Evolutionary conservation across 1,140 invertebrate genomes (phyloP), one percentile per base, ranked within the genome.

Genomic region (Panagrolaimus sp.): DNA sequence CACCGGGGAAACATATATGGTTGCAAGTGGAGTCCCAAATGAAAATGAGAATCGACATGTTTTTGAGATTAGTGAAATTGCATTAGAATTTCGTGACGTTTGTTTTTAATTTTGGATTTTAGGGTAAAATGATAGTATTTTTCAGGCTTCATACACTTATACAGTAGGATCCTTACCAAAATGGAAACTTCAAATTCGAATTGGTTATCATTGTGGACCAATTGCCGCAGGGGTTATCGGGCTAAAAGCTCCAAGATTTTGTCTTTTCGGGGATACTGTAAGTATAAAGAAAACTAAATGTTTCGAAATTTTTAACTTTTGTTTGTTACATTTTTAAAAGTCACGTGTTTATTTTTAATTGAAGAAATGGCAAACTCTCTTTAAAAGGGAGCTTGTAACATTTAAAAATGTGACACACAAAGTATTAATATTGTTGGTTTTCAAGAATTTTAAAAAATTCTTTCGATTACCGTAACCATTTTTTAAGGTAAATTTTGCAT

Each of bases 191-290:
- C 76, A 80, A 47, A 48, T 83, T 0, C 64, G 78, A 24, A 83
- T 82, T 43, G 80, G 80, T 12, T 83, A 80, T 67, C 82, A 82
- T 68, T 77, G 76, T 44, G 86, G 86, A 3, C 84, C 86, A n/a
- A 84, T 87, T 15, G 86, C 86, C 6, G 86, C 85, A 12, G 87
- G 87, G 4, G 85, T 88, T 43, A 86, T 87, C 17, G 87, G 87
- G 9, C 79, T 83, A 28, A 84, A 84, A 69, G 85, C 85, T 70
- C 86, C 86, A 0, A 79, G 87, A 69, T 86, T 85, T 70, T 86
- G 85, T 63, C 70, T 85, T 2, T 94, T 94, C 78, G 91, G 92
- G 0, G 94, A 96, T 83, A 96, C 93, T 0, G 94, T 82, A 69
- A 55, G 64, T 94, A 4, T 0, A 93, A 94, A 80, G 94, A 92